A percentile compares a stretch with the other conserved stretches of the same genome.
Conservation (phyloP, 2,888 invertebrate genomes). For the Trissoscelio sp. region DNA sequence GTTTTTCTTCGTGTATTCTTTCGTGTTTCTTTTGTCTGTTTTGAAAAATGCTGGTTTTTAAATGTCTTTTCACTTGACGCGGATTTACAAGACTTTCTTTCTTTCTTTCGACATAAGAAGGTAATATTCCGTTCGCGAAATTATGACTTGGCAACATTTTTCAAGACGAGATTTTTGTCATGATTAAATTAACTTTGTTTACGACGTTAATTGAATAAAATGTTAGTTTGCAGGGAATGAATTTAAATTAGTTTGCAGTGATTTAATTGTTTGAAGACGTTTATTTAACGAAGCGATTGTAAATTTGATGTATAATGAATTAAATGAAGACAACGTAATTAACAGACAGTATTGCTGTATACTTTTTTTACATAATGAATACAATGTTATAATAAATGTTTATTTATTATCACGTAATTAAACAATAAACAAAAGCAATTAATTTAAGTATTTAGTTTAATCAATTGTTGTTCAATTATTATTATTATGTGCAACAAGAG, state of each 20-base stretch:
- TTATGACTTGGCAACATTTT: conserved; percentile 1
- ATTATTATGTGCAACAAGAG: too few species aligned
- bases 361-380: background rate
- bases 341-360: background rate
- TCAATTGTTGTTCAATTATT: too few species aligned
- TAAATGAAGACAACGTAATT: conserved; percentile 4
- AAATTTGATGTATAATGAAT: background rate
- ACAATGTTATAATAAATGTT: too few species aligned
- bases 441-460: too few species aligned
- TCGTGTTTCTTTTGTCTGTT: too few species aligned
- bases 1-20: too few species aligned
- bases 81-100: background rate
- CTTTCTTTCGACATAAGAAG: background rate
- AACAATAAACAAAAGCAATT: too few species aligned
- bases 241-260: background rate
- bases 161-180: background rate
- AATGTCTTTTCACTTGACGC: too few species aligned
- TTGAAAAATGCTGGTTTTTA: too few species aligned
- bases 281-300: conserved; percentile 15
- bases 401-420: too few species aligned
- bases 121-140: background rate
- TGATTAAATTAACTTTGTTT: background rate
- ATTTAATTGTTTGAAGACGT: conserved; percentile 25
- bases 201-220: conserved; percentile 17
- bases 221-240: background rate